Base-by-base conservation (phyloP, 2,113 vertebrate species). In the Puffinus mauretanicus region DNA sequence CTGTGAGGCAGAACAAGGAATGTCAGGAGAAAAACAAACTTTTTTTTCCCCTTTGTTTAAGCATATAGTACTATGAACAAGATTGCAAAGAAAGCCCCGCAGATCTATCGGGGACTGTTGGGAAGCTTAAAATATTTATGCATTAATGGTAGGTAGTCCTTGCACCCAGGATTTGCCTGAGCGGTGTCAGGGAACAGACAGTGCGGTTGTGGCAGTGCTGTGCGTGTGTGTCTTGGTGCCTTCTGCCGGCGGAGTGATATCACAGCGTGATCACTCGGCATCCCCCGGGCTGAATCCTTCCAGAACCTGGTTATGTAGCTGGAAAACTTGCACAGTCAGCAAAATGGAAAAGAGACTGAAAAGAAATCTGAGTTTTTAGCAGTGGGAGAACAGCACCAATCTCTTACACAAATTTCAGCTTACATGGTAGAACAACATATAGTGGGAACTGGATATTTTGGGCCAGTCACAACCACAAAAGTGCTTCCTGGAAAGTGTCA, bases 161-260 rank as follows among this genome's bases (percentile, higher is more conserved):
- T 77, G 22, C 34, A 42, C 5, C 6, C 32, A 55, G 27, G 49
- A 26, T 57, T 72, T 75, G 16, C 47, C 67, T 34, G 54, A 34
- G 47, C 21, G 71, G 44, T 49, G 27, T 2, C 1, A 27, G 30
- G 38, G 16, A 54, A 85, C 51, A 42, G 38, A 34, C n/a, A 12
- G 6, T 1, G 8, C 1, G 5, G 55, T 55, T 0, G 0, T 34
- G 42, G 16, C 25, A 22, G 25, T 79, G 27, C 24, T 10, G 8
- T 9, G 10, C 58, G 30, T 27, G 32, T 69, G 46, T 10, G 7
- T 46, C 67, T 47, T 18, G n/a, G 30, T 72, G 42, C 25, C 36
- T 58, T 77, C 52, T 86, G 75, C 38, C 7, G 4, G 29, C 25
- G 47, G 52, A 42, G 87, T 27, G 21, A 29, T 36, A 18, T n/a